Evolutionary conservation across 1,140 invertebrate genomes (phyloP), one percentile per base, ranked within the genome.

Genomic region (Lepidurus couesii): DNA sequence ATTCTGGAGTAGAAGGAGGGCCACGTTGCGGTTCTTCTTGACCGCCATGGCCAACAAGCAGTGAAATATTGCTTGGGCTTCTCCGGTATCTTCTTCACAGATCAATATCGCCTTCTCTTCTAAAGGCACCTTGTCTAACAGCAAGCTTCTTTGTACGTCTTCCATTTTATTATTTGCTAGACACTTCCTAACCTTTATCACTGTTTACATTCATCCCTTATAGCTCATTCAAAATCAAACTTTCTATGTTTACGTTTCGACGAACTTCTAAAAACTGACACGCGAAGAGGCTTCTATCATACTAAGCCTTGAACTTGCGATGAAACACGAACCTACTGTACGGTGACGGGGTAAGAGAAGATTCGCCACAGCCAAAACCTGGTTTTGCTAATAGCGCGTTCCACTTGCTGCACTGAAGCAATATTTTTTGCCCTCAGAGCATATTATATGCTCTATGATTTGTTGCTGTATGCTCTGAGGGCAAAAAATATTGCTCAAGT

Each of bases 121-220:
- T 16, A 79, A 26, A 8, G 42, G 73, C n/a, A 74, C 75, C 45
- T 79, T 79, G 73, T 79, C 78, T 1, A 79, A 74, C 21, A 79
- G 42, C 11, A 79, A 79, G n/a, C 73, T 45, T 45, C 75, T 79
- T 13, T 74, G 21, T 9, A 79, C 78, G 7, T 73, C 73, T 21
- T 79, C 78, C 53, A 65, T 65, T 1, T 2, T 21, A 7, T 9
- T 16, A 4, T 65, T 16, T 7, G 53, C 0, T 65, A 1, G 1
- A 47, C 10, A 16, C 13, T 65, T 4, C 21, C 53, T n/a, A 65
- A 65, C 16, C 21, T 11, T n/a, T 65, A 4, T 1, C 53, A 65
- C 34, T 2, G 34, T 34, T 34, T 34, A 65, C n/a, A 21, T 7
- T 16, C 16, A 16, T 13, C 53, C 1, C 1, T 47, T 10, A 1